Evolutionary conservation across 2,888 invertebrate genomes (phyloP), one percentile per base, ranked within the genome.

Genomic region (Dichetophora obliterata): DNA sequence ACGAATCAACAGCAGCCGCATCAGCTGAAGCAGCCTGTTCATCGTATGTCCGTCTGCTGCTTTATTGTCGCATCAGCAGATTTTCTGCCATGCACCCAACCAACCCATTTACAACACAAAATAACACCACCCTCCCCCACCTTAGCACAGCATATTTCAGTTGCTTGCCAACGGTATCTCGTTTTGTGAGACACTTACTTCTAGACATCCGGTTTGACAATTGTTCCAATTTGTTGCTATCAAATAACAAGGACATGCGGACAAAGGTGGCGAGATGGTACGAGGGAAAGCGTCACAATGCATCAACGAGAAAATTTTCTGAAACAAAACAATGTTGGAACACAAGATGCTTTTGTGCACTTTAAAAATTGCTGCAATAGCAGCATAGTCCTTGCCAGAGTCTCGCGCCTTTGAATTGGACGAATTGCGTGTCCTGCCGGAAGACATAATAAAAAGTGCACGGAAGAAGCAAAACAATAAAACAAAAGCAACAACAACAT

Each of bases 201-300:
- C 81, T 81, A 82, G 83, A 83, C 82, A 83, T 83, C 83, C 83
- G 82, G 83, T 82, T 82, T 82, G 82, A 83, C 82, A 82, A 83
- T 82, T 83, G 82, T 82, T 82, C 81, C 82, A 81, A 83, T 82
- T 83, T 81, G 82, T 81, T 82, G 81, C 81, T 82, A 81, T 82
- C 81, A 82, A 82, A 82, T 80, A 81, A 82, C 81, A 81, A 81
- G 80, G 77, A 81, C 79, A 78, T 79, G 78, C 79, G 65, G 75
- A 22, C 50, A 24, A 19, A 11, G 76, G 68, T 6, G 24, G 14
- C 65, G 66, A 31, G 19, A 24, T n/a, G n/a, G n/a, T n/a, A n/a
- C 54, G 16, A 37, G 16, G 34, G 54, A 52, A 24, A 11, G 59
- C 22, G 27, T 22, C 24, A 65, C n/a, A 27, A 31, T 52, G 54